Evolutionary conservation across 2,888 invertebrate genomes (phyloP).

Genomic region (Cactoblastis cactorum): DNA sequence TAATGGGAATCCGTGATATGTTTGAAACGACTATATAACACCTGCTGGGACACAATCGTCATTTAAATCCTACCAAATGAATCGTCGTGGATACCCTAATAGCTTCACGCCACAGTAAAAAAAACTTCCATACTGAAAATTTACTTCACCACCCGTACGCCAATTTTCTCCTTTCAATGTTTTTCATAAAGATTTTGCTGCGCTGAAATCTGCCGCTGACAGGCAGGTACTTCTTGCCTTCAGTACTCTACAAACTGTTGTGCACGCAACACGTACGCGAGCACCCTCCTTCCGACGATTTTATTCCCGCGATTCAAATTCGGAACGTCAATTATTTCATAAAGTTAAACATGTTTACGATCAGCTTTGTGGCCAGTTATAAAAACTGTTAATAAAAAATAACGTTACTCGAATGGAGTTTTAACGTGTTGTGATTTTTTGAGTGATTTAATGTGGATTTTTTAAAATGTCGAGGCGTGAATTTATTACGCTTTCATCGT

Average conservation of each 20-base stretch:
- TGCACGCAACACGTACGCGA: conserved; percentile 33
- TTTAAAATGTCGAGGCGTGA: conserved; percentile 37
- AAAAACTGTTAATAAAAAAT: conserved; percentile 3
- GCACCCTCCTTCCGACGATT: conserved; percentile 27
- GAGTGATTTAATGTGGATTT: conserved; percentile 21
- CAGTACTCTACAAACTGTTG: conserved; percentile 40
- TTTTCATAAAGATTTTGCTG: conserved; percentile 23
- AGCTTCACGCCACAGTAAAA: conserved; percentile 20
- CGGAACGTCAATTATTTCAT: conserved; percentile 25
- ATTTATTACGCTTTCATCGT: conserved; percentile 40
- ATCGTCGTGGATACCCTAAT: conserved; percentile 32
- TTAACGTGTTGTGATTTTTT: conserved; percentile 27
- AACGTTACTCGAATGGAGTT: conserved; percentile 19
- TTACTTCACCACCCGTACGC: conserved; percentile 23
- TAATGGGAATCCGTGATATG: conserved; percentile 36
- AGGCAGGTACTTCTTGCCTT: conserved; percentile 34
- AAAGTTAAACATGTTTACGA: conserved; percentile 9
- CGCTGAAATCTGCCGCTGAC: conserved; percentile 37
- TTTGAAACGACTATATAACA: conserved; percentile 32
- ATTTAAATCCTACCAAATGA: conserved; percentile 49
- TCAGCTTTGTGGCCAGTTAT: conserved; percentile 13
- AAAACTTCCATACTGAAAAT: conserved; percentile 14
- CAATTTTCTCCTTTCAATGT: conserved; percentile 16
- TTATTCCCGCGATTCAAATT: conserved; percentile 29
- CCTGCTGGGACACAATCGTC: conserved; percentile 39